Conservation (phyloP, 2,113 vertebrate species). For the Bujurquina vittata region DNA sequence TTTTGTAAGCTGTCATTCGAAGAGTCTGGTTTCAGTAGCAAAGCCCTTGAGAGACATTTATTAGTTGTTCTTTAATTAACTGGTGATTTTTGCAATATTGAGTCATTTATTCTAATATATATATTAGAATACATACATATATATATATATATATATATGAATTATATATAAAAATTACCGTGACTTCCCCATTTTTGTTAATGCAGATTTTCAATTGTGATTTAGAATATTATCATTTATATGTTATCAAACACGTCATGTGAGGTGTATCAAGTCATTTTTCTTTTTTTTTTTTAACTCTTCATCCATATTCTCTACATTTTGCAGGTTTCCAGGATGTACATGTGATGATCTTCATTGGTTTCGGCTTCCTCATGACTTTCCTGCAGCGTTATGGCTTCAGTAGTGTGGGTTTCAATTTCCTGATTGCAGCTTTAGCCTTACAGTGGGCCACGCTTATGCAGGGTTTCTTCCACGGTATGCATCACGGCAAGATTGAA, state of each 20-base stretch:
- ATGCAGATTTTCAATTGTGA: too few species aligned
- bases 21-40: constrained; percentile 12
- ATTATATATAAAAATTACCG: too few species aligned
- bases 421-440: constrained; percentile 85
- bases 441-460: constrained; percentile 91
- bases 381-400: constrained; percentile 88
- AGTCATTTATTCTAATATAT: too few species aligned
- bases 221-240: too few species aligned
- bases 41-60: not conserved
- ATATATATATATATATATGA: too few species aligned
- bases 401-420: constrained; percentile 85
- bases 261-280: too few species aligned
- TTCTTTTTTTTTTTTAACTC: not conserved
- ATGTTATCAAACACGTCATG: too few species aligned
- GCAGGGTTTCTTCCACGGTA: constrained; percentile 86
- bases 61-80: too few species aligned
- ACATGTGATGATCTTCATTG: constrained; percentile 89
- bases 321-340: constrained; percentile 88
- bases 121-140: too few species aligned
- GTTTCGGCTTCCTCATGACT: constrained; percentile 92
- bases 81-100: too few species aligned
- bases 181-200: too few species aligned
- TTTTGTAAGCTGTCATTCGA: constrained; percentile 28
- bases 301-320: not conserved
- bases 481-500: constrained; percentile 83